Evolutionary conservation across 2,113 vertebrate species (phyloP).

Genomic region (Gasterosteus aculeatus): DNA sequence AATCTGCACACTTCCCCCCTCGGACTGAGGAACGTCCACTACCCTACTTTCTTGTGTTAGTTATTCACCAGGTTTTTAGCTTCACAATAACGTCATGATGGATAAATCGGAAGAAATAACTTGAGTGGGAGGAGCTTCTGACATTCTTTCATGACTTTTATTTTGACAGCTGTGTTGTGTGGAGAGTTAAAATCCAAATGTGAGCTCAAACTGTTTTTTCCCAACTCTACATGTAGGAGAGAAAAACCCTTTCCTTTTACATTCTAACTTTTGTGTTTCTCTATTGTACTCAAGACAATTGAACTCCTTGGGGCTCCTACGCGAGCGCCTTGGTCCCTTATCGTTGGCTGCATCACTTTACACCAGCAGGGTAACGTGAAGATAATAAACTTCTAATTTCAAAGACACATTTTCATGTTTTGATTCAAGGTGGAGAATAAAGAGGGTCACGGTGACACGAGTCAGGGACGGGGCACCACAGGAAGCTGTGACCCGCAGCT

Average conservation of each 20-base stretch:
- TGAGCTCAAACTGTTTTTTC: background rate
- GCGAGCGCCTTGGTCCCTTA: background rate
- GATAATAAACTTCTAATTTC: conserved; percentile 25
- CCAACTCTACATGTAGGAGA: background rate
- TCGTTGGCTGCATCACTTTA: too few species aligned
- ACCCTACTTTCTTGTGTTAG: background rate
- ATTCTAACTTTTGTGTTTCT: background rate
- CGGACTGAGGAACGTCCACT: background rate
- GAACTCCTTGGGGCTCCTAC: background rate
- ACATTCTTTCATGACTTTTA: background rate
- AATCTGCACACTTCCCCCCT: background rate
- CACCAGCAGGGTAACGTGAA: conserved; percentile 1
- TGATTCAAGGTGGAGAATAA: background rate
- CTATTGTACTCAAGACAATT: background rate
- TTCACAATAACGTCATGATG: background rate
- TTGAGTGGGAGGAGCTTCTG: background rate
- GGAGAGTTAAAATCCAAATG: background rate
- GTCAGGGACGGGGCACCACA: too few species aligned
- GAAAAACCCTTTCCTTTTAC: background rate
- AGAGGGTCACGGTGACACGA: too few species aligned
- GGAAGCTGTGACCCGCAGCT: too few species aligned
- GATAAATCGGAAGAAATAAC: background rate
- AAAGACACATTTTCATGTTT: background rate
- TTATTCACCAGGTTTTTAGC: background rate
- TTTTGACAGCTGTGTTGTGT: background rate